Conservation (phyloP, 1,140 invertebrate species). For the Drosophila lacteicornis region DNA sequence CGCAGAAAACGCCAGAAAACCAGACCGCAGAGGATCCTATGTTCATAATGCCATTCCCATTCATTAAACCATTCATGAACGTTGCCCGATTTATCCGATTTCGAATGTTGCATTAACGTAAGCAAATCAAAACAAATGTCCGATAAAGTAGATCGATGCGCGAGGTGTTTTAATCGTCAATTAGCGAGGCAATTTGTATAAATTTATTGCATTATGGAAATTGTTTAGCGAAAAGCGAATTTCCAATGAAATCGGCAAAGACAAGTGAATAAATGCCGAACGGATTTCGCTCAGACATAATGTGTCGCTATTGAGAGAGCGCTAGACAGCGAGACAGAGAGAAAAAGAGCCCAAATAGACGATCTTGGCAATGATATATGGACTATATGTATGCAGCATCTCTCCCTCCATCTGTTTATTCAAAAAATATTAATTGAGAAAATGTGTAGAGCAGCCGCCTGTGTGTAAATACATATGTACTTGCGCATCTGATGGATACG, state of each 20-base stretch:
- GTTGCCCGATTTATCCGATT: slow-evolving; percentile 14
- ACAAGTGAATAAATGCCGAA: slow-evolving; percentile 33
- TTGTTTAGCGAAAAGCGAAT: slow-evolving; percentile 47
- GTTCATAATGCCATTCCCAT: slow-evolving; percentile 19
- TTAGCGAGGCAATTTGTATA: slow-evolving; percentile 59
- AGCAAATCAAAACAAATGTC: slow-evolving; percentile 68
- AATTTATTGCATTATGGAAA: slow-evolving; percentile 65
- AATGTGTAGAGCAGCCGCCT: slow-evolving; percentile 35
- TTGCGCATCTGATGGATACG: slow-evolving; percentile 22
- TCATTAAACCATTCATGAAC: slow-evolving; percentile 53
- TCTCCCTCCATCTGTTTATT: slow-evolving; percentile 30
- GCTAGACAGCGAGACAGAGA: neutral
- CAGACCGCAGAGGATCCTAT: slow-evolving; percentile 7
- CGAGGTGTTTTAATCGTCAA: slow-evolving; percentile 54
- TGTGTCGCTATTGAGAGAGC: slow-evolving; percentile 29
- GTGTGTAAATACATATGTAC: slow-evolving; percentile 25
- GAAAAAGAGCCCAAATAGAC: slow-evolving; percentile 26
- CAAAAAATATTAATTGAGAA: slow-evolving; percentile 46
- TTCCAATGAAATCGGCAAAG: slow-evolving; percentile 26
- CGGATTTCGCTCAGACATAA: slow-evolving; percentile 23
- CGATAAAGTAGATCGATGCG: slow-evolving; percentile 34
- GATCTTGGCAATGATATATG: slow-evolving; percentile 51
- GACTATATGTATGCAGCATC: slow-evolving; percentile 21
- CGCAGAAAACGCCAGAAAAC: slow-evolving; percentile 4
- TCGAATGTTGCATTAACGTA: slow-evolving; percentile 25